Base-by-base conservation (phyloP, 2,888 invertebrate species). In the Rhagium mordax region DNA sequence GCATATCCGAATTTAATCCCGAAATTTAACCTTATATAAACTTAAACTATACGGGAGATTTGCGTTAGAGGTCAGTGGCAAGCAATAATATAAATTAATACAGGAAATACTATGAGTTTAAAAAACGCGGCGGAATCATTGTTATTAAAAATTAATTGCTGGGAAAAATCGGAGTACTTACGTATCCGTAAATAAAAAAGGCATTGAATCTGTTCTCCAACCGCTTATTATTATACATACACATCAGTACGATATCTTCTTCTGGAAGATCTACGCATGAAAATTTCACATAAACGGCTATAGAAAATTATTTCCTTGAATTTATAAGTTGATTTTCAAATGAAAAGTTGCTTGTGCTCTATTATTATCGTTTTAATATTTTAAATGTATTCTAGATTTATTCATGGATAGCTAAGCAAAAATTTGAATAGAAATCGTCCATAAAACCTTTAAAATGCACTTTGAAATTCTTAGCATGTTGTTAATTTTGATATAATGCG, bases 101-200 rank as follows among this genome's bases (percentile, higher is more conserved):
- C 70, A 55, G 66, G 71, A 71, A 60, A 66, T 53, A 60, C 29
- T 62, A 66, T 27, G 24, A 41, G 51, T 66, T 47, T 16, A 24
- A 71, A 67, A 67, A 67, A 29, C 16, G 16, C 53, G 21, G 15
- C 21, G 53, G 8, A 57, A 71, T 60, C 66, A 65, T 51, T 53
- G 60, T 61, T 33, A 71, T 62, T 71, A 62, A 29, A 61, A 60
- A 71, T 51, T 57, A 71, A 71, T 66, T 71, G 71, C 51, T 71
- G 71, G 60, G 66, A 71, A 71, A 51, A 71, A 66, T 24, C 27
- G 18, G 53, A 51, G 41, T 41, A 41, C 41, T 21, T 71, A 65
- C 65, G 49, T 21, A 71, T 65, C 59, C 65, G 65, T 71, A 65
- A 59, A 71, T 65, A 59, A 65, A 59, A 71, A 33, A 59, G 53